These are phyloP conservation scores for Otolemur garnettii DNA, from an alignment of 2,113 vertebrate genomes.

Conservation along the genomic window DNA sequence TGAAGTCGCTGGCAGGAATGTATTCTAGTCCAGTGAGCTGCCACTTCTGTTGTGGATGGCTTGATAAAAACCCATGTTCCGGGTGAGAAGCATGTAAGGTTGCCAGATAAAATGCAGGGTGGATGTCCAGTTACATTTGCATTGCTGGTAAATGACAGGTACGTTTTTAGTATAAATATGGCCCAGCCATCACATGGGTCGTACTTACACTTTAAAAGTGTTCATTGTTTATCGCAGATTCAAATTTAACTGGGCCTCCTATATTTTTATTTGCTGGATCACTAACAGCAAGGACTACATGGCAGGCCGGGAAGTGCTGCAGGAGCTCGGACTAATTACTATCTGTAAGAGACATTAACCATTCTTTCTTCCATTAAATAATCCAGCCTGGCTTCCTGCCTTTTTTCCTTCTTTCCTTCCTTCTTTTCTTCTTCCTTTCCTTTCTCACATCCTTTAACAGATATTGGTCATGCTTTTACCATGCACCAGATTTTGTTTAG, in stretches of 20 bases:
- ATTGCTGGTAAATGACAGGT: neutral
- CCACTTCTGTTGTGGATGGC: neutral
- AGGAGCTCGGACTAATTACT: neutral
- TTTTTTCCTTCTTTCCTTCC: no score
- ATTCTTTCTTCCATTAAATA: neutral
- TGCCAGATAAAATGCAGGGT: conserved; percentile 1
- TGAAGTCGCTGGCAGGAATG: neutral
- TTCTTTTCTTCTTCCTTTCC: neutral
- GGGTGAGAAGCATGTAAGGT: neutral
- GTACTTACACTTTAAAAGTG: neutral
- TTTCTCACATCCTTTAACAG: neutral
- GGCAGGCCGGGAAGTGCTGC: neutral
- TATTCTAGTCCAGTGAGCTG: conserved; percentile 51
- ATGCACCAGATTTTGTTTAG: neutral
- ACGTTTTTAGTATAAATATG: neutral
- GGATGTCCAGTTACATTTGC: neutral
- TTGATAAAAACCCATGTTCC: conserved; percentile 26
- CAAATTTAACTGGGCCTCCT: neutral
- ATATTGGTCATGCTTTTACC: neutral
- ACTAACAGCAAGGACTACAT: neutral
- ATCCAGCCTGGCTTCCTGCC: neutral
- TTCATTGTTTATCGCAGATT: neutral
- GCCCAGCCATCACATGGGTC: neutral
- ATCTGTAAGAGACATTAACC: neutral
- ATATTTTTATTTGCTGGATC: conserved; percentile 24